phyloP scores from a whole-genome alignment of 2,888 invertebrate genomes.

The Prenolepis imparis region DNA sequence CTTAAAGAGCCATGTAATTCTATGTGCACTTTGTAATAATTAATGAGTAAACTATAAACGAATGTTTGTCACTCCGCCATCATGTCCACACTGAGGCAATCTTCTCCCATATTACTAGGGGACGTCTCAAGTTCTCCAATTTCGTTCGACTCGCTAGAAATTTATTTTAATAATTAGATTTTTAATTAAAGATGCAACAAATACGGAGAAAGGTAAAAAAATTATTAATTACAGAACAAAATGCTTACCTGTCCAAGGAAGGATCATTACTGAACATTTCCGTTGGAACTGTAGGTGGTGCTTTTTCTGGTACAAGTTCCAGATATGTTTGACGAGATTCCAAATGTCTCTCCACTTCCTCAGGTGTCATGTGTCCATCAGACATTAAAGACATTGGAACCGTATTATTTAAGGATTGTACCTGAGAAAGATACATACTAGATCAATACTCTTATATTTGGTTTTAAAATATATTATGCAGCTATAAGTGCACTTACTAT shows the following conservation, averaged over 20 bases:
- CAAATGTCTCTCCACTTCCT: slow-evolving; percentile 95
- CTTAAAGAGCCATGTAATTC: slow-evolving; percentile 66
- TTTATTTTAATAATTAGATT: slow-evolving; percentile 17
- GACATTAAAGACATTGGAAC: slow-evolving; percentile 88
- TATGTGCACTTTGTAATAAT: slow-evolving; percentile 72
- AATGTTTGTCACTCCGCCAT: slow-evolving; percentile 86
- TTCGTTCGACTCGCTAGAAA: slow-evolving; percentile 93
- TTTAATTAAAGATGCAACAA: not conserved
- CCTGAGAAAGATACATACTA: slow-evolving; percentile 83
- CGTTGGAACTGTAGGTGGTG: slow-evolving; percentile 95
- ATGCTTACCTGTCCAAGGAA: slow-evolving; percentile 92
- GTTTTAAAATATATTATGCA: not conserved
- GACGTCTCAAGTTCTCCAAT: slow-evolving; percentile 92
- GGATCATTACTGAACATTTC: slow-evolving; percentile 98
- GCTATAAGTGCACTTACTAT: slow-evolving; percentile 73
- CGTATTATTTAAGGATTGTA: slow-evolving; percentile 87
- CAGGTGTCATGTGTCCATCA: slow-evolving; percentile 96
- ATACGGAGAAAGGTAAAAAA: not conserved
- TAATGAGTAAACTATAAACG: slow-evolving; percentile 71
- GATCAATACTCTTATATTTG: not conserved
- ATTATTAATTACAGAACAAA: not conserved
- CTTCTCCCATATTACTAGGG: slow-evolving; percentile 93
- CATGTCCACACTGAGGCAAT: slow-evolving; percentile 91
- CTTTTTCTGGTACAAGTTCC: slow-evolving; percentile 94
- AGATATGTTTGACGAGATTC: slow-evolving; percentile 94